phyloP scores from a whole-genome alignment of 2,797 vertebrate genomes.

The Vultur gryphus region DNA sequence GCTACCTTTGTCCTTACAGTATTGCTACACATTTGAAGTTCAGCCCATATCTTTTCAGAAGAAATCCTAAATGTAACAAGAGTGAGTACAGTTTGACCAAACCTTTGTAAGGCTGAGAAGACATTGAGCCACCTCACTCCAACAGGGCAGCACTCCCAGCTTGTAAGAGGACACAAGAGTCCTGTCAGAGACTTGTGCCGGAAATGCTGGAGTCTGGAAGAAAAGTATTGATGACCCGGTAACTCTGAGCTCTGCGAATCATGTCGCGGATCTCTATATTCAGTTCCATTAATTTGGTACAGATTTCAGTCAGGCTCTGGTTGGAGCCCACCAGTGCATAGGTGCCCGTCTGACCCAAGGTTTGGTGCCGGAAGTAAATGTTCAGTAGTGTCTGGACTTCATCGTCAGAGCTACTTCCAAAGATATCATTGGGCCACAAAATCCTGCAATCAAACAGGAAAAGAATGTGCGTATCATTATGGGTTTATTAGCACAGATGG shows the following conservation, averaged over 20 bases:
- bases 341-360: conserved; percentile 94
- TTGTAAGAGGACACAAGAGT: conserved; percentile 71
- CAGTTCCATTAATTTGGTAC: conserved; percentile 94
- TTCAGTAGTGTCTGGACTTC: conserved; percentile 98
- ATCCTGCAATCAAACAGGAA: conserved; percentile 76
- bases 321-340: conserved; percentile 95
- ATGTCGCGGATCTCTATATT: conserved; percentile 97
- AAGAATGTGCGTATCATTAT: not conserved
- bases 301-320: conserved; percentile 93
- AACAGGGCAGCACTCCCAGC: conserved; percentile 75
- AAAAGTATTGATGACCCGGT: conserved; percentile 91
- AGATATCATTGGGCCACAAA: conserved; percentile 94
- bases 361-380: conserved; percentile 97
- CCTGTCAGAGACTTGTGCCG: conserved; percentile 97
- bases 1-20: conserved; percentile 73
- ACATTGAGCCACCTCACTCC: conserved; percentile 72
- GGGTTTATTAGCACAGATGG: not conserved
- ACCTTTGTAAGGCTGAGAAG: conserved; percentile 85
- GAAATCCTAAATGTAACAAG: conserved; percentile 81
- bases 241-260: conserved; percentile 94
- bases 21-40: conserved; percentile 82
- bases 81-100: conserved; percentile 83
- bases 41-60: conserved; percentile 76
- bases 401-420: conserved; percentile 91
- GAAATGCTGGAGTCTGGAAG: conserved; percentile 94